phyloP scores from a whole-genome alignment of 2,888 invertebrate genomes.

The Epirrita christyi region DNA sequence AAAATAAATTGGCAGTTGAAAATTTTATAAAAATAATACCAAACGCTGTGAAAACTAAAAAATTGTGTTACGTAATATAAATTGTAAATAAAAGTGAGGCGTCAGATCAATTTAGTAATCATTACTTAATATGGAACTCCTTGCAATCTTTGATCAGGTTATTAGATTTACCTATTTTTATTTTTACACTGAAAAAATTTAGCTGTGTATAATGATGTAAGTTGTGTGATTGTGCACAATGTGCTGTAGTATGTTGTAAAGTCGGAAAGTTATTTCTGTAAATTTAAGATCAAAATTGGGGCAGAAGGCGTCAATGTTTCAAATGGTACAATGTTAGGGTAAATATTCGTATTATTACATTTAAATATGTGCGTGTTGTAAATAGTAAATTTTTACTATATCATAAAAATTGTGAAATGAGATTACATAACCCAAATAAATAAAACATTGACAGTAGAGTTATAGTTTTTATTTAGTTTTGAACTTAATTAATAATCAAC shows the following conservation, averaged over 20 bases:
- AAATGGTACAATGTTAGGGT: slow-evolving; percentile 77
- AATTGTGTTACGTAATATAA: slow-evolving; percentile 21
- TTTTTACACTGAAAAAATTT: slow-evolving; percentile 32
- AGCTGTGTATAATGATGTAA: slow-evolving; percentile 50
- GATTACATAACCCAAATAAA: slow-evolving; percentile 76
- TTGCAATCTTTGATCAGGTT: slow-evolving; percentile 33
- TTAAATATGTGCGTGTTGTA: slow-evolving; percentile 70
- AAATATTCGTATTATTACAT: slow-evolving; percentile 70
- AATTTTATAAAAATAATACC: slow-evolving; percentile 23
- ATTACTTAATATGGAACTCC: slow-evolving; percentile 27
- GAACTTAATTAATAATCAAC: background rate
- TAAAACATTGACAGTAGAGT: slow-evolving; percentile 74
- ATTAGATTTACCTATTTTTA: slow-evolving; percentile 24
- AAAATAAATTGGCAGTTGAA: slow-evolving; percentile 7
- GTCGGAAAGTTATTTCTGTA: slow-evolving; percentile 80
- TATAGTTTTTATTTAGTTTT: background rate
- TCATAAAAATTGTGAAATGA: slow-evolving; percentile 80
- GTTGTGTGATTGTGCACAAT: slow-evolving; percentile 66
- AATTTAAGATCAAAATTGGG: slow-evolving; percentile 68
- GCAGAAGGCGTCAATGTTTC: slow-evolving; percentile 66
- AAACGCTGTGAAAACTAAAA: slow-evolving; percentile 35
- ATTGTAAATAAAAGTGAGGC: slow-evolving; percentile 57
- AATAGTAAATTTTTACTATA: slow-evolving; percentile 79
- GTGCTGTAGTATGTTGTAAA: slow-evolving; percentile 74
- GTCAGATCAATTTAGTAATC: slow-evolving; percentile 38